These are phyloP conservation scores for Cephus cinctus DNA, from an alignment of 1,140 invertebrate species.

Conservation along the genomic window DNA sequence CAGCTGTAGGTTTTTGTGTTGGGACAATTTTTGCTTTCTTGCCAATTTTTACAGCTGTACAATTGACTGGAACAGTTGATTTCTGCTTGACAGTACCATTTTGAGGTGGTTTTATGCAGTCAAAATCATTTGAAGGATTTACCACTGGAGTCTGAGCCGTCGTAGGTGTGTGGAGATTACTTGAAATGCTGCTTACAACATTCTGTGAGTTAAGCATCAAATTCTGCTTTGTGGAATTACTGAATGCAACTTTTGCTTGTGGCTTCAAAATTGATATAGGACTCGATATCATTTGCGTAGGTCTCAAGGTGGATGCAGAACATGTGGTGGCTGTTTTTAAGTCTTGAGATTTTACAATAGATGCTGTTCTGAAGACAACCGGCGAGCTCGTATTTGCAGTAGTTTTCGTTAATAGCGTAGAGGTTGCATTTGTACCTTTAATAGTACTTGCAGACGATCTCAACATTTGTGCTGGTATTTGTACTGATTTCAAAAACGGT, in stretches of 20 bases:
- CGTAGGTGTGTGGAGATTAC: slow-evolving; percentile 14
- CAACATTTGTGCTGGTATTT: slow-evolving; percentile 34
- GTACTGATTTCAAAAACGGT: slow-evolving; percentile 33
- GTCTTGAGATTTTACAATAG: slow-evolving; percentile 33
- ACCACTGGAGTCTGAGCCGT: slow-evolving; percentile 13
- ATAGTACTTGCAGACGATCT: slow-evolving; percentile 22
- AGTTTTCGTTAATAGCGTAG: slow-evolving; percentile 23
- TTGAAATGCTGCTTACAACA: slow-evolving; percentile 10
- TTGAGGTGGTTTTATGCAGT: slow-evolving; percentile 22
- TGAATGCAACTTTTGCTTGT: slow-evolving; percentile 26
- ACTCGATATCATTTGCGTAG: slow-evolving; percentile 22
- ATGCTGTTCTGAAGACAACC: slow-evolving; percentile 32
- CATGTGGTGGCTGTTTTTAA: slow-evolving; percentile 19
- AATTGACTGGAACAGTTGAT: slow-evolving; percentile 22
- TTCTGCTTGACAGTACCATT: slow-evolving; percentile 27
- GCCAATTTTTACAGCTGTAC: slow-evolving; percentile 17
- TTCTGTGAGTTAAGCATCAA: slow-evolving; percentile 12
- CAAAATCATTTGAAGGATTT: slow-evolving; percentile 10
- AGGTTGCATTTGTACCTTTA: slow-evolving; percentile 14
- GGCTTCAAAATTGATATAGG: slow-evolving; percentile 46
- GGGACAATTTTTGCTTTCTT: slow-evolving; percentile 19
- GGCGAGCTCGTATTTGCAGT: slow-evolving; percentile 21
- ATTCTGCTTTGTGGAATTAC: slow-evolving; percentile 22
- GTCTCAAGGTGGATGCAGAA: slow-evolving; percentile 25
- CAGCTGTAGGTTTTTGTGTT: slow-evolving; percentile 9